Evolutionary conservation across 2,888 invertebrate species (phyloP).

Genomic region (Steromphala cineraria): DNA sequence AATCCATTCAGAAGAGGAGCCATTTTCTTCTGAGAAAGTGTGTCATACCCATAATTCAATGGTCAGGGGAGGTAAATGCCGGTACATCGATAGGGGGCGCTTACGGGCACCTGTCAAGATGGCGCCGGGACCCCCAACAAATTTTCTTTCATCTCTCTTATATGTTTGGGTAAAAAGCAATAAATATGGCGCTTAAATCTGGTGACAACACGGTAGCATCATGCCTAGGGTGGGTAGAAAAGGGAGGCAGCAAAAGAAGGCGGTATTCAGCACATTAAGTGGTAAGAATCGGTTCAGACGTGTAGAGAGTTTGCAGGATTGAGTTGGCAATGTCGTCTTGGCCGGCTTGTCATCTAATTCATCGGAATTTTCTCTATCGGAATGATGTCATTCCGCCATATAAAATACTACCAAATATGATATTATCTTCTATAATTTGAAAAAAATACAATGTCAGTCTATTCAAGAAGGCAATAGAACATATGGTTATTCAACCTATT

Average conservation of each 20-base stretch:
- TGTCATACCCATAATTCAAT: constrained; percentile 73
- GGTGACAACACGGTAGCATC: background rate
- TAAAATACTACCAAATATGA: too few species aligned
- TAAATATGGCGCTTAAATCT: constrained; percentile 4
- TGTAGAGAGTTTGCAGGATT: background rate
- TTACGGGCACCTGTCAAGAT: constrained; percentile 8
- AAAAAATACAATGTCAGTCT: too few species aligned
- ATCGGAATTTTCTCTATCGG: too few species aligned
- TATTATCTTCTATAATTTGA: too few species aligned
- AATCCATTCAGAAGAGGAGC: constrained; percentile 56
- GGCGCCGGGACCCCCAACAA: background rate
- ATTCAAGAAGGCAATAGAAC: too few species aligned
- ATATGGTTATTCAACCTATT: too few species aligned
- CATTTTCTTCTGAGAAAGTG: constrained; percentile 71
- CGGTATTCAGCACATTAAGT: background rate
- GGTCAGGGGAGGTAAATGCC: constrained; percentile 19
- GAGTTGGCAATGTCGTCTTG: too few species aligned
- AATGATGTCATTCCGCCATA: too few species aligned
- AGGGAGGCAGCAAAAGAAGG: constrained; percentile 18
- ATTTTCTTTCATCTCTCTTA: constrained; percentile 1
- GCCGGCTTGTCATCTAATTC: too few species aligned
- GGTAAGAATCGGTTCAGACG: background rate
- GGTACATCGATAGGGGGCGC: constrained; percentile 27
- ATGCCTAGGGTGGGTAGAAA: constrained; percentile 24
- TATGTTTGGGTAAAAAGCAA: background rate